These are phyloP conservation scores for Spodoptera frugiperda DNA, from an alignment of 1,140 invertebrate species.

Conservation along the genomic window DNA sequence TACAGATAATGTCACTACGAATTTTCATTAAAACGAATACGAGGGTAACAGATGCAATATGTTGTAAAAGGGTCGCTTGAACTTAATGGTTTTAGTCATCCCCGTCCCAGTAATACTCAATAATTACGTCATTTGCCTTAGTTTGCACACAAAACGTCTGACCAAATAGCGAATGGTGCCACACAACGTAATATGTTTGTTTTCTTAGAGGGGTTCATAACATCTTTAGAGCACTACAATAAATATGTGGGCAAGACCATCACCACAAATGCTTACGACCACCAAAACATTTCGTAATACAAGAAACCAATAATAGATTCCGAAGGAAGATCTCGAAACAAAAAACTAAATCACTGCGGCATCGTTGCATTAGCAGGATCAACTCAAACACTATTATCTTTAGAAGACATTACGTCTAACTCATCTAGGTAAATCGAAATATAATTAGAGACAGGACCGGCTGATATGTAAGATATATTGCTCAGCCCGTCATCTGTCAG, in stretches of 20 bases:
- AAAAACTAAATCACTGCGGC: no score
- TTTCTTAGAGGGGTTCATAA: background rate
- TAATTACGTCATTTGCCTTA: no score
- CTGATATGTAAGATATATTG: background rate
- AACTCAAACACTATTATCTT: background rate
- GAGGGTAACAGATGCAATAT: constrained; percentile 10
- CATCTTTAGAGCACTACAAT: no score
- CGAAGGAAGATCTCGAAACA: no score
- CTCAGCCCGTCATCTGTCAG: background rate
- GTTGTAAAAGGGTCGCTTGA: constrained; percentile 8
- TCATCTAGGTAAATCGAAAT: background rate
- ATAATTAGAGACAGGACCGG: background rate
- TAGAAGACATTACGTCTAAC: background rate
- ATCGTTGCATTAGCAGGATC: no score
- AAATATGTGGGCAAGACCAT: no score
- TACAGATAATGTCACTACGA: constrained; percentile 21
- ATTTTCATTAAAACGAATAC: constrained; percentile 34
- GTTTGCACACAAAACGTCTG: no score
- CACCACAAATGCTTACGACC: no score
- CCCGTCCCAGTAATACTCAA: background rate
- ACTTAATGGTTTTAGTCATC: constrained; percentile 12
- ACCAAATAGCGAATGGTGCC: no score
- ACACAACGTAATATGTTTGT: no score
- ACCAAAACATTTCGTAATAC: no score
- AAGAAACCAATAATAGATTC: no score